Conservation (phyloP, 2,797 vertebrate species). For the Dryobates pubescens region DNA sequence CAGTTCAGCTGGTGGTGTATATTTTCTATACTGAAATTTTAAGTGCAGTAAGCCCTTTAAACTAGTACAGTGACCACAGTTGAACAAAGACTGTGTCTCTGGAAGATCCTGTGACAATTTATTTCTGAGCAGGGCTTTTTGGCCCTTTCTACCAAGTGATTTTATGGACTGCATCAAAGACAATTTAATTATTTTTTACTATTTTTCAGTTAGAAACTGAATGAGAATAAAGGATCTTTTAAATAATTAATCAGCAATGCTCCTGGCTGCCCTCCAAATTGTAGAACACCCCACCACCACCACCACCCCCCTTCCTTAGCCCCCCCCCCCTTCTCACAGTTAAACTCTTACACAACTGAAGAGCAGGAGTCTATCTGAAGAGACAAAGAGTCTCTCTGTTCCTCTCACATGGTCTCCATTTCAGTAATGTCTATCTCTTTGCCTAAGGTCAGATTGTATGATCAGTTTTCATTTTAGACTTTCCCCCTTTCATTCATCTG, state of each 20-base stretch:
- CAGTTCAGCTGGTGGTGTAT: background rate
- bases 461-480: background rate
- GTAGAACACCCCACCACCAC: background rate
- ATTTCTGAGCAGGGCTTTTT: background rate
- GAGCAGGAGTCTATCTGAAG: background rate
- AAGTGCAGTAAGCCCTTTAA: background rate
- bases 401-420: background rate
- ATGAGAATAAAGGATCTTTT: slow-evolving; percentile 13
- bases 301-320: background rate
- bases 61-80: background rate
- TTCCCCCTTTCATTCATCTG: background rate
- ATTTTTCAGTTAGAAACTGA: background rate
- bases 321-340: background rate
- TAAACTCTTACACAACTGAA: background rate
- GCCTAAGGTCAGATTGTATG: background rate
- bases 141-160: background rate
- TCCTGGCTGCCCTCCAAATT: background rate
- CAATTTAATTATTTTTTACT: background rate
- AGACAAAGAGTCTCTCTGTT: slow-evolving; percentile 10
- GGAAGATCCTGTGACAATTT: background rate
- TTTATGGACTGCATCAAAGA: background rate
- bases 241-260: slow-evolving; percentile 23
- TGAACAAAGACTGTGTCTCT: background rate
- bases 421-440: background rate
- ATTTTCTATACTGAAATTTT: background rate